Percentiles rank a stretch among this genome's conserved stretches.
Conservation (phyloP, 1,140 invertebrate species). For the Lanistes nyassanus region DNA sequence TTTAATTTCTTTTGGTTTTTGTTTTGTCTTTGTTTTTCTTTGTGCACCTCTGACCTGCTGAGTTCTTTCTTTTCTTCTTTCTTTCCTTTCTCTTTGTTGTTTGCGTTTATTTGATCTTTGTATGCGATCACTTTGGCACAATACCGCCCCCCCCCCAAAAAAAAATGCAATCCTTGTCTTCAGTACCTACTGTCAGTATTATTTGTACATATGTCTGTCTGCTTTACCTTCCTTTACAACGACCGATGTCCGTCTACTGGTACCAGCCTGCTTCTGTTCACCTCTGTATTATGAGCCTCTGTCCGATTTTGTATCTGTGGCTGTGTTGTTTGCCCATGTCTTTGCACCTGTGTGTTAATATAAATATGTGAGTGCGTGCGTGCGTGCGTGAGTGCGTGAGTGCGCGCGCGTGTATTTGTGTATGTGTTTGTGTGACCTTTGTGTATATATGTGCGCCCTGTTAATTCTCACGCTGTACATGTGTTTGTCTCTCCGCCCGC, state of each 20-base stretch:
- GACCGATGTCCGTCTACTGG: too few relatives aligned
- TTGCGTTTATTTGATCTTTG: too few relatives aligned
- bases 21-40: not conserved
- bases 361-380: not conserved
- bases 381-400: not conserved
- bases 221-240: too few relatives aligned
- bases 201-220: too few relatives aligned
- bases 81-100: not conserved
- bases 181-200: too few relatives aligned
- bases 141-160: too few relatives aligned
- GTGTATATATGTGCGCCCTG: slow-evolving; percentile 1
- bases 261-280: too few relatives aligned
- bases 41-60: not conserved
- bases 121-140: too few relatives aligned
- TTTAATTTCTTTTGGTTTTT: not conserved
- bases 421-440: slow-evolving; percentile 2
- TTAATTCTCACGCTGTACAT: not conserved
- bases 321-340: not conserved
- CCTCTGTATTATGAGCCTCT: too few relatives aligned
- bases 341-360: not conserved
- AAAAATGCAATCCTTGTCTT: too few relatives aligned
- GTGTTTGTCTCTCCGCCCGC: not conserved
- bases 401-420: slow-evolving; percentile 1
- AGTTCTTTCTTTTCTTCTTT: not conserved
- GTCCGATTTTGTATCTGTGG: too few relatives aligned